Percentiles rank a stretch among this genome's conserved stretches.
Evolutionary conservation across 2,113 vertebrate genomes (phyloP).

Genomic region (Arothron firmamentum): DNA sequence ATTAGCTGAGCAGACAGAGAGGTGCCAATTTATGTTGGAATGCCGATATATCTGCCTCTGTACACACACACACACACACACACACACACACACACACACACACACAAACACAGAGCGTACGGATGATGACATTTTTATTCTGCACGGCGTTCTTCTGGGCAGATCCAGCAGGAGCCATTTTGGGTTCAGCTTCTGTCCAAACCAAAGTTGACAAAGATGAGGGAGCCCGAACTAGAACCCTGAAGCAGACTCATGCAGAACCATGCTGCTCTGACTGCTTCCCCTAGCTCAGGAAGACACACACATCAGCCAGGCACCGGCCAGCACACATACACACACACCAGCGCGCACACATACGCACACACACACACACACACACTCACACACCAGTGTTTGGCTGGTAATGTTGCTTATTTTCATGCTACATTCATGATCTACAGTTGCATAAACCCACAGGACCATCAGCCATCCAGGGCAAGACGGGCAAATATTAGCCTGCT

Average conservation of each 20-base stretch:
- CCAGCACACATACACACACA: neutral
- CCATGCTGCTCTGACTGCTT: neutral
- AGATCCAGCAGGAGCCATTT: too few relatives aligned
- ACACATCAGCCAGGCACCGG: too few relatives aligned
- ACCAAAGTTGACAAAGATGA: neutral
- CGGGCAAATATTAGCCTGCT: neutral
- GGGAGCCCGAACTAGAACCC: neutral
- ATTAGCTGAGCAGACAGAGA: slow-evolving; percentile 66
- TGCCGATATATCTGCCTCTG: slow-evolving; percentile 29
- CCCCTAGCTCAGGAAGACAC: too few relatives aligned
- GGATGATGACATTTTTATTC: too few relatives aligned
- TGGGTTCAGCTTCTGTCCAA: too few relatives aligned
- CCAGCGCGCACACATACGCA: neutral
- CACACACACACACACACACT: neutral
- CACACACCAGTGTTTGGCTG: neutral
- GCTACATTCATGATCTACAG: too few relatives aligned
- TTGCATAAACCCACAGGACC: too few relatives aligned
- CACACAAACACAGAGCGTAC: neutral
- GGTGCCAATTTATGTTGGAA: slow-evolving; percentile 55
- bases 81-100: neutral
- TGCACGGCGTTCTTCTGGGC: too few relatives aligned
- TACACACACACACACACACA: slow-evolving; percentile 5
- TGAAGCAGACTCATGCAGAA: too few relatives aligned
- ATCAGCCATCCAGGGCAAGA: too few relatives aligned
- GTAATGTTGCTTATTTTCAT: too few relatives aligned